Percentiles rank a stretch among this genome's conserved stretches.
Evolutionary conservation across 2,888 invertebrate genomes (phyloP).

Genomic region (Amaurobius ferox): DNA sequence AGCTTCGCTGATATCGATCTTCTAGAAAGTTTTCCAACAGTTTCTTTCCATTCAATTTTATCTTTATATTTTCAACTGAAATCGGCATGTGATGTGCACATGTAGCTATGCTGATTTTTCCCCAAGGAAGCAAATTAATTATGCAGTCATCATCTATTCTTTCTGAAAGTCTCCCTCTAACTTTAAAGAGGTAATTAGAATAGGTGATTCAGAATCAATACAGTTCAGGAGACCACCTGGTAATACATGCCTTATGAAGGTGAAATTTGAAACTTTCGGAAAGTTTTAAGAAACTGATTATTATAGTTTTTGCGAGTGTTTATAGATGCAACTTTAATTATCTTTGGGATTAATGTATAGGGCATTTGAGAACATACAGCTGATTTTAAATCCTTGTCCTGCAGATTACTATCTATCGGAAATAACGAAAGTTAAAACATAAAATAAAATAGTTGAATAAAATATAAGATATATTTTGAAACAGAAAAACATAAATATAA

Average conservation of each 20-base stretch:
- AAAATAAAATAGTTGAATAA: no score
- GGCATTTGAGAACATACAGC: no score
- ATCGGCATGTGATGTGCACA: not conserved
- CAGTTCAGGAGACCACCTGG: not conserved
- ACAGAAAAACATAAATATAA: no score
- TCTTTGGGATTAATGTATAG: no score
- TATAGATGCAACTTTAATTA: no score
- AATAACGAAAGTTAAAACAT: no score
- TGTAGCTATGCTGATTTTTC: not conserved
- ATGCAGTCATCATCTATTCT: not conserved
- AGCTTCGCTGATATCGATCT: not conserved
- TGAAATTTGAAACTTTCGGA: not conserved
- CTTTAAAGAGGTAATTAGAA: conserved; percentile 8
- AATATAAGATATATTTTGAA: no score
- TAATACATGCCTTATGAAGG: not conserved
- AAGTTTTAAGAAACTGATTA: no score
- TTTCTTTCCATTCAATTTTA: not conserved
- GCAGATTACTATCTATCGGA: no score
- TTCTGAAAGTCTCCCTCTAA: not conserved
- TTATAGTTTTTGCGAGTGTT: no score
- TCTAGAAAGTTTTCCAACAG: not conserved
- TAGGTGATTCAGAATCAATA: conserved; percentile 5
- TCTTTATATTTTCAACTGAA: not conserved
- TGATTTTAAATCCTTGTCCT: no score
- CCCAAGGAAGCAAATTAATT: conserved; percentile 2